Percentiles rank a stretch among this genome's conserved stretches.
Evolutionary conservation across 2,113 vertebrate species (phyloP).

Genomic region (Urocolius indicus): DNA sequence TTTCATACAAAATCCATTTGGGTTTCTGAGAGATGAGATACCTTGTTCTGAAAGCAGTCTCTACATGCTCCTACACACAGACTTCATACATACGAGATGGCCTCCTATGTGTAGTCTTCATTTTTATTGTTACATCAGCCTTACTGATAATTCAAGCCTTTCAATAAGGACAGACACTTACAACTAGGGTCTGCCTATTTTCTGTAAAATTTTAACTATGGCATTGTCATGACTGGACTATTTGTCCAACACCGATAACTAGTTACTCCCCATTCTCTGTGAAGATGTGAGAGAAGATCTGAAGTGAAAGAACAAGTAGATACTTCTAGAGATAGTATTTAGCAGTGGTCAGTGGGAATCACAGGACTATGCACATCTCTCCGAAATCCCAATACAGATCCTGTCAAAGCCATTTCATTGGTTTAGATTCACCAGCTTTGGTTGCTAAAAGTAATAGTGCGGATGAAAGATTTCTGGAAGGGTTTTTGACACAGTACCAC

Average conservation of each 20-base stretch:
- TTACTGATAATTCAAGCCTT: neutral
- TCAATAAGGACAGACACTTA: neutral
- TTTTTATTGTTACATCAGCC: neutral
- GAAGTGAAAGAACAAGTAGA: neutral
- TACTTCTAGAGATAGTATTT: neutral
- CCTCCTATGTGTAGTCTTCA: neutral
- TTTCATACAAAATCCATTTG: neutral
- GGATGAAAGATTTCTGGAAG: neutral
- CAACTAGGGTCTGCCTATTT: neutral
- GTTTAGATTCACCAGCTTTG: neutral
- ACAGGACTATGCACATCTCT: fast-evolving
- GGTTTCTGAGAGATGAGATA: neutral
- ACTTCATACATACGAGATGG: neutral
- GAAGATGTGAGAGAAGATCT: neutral
- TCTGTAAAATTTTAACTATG: neutral
- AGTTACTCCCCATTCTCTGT: neutral
- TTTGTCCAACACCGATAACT: neutral
- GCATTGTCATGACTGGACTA: neutral
- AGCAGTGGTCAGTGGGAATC: neutral
- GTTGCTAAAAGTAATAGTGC: neutral
- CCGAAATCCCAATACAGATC: neutral
- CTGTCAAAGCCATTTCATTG: neutral
- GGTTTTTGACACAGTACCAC: neutral
- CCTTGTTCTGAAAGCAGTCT: neutral
- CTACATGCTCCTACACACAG: neutral